Evolutionary conservation across 2,113 vertebrate species (phyloP).

Genomic region (Phaethon lepturus): DNA sequence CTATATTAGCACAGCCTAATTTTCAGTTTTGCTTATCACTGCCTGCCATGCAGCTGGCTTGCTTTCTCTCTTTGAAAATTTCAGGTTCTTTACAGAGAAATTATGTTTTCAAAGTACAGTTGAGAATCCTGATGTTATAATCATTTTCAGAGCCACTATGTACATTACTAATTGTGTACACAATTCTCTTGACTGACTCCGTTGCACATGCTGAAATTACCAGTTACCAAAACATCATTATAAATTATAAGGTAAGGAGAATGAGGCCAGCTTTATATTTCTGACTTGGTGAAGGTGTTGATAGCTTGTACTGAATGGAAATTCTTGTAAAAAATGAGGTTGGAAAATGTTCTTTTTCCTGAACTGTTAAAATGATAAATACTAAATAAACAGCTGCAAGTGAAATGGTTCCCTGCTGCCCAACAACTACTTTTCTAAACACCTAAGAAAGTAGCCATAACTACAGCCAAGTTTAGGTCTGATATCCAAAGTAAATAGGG

Average conservation of each 20-base stretch:
- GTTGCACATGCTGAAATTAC: slow-evolving; percentile 12
- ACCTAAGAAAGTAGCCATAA: slow-evolving; percentile 11
- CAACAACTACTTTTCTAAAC: slow-evolving; percentile 25
- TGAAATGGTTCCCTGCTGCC: slow-evolving; percentile 23
- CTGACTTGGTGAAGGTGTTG: slow-evolving; percentile 42
- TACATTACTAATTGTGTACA: slow-evolving; percentile 34
- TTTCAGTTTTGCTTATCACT: slow-evolving; percentile 60
- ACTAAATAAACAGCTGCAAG: slow-evolving; percentile 39
- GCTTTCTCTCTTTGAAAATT: slow-evolving; percentile 39
- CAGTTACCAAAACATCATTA: slow-evolving; percentile 52
- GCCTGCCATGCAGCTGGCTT: slow-evolving; percentile 49
- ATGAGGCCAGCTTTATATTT: slow-evolving; percentile 1
- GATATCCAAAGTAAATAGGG: slow-evolving; percentile 19
- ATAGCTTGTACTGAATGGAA: slow-evolving; percentile 26
- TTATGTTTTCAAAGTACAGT: slow-evolving; percentile 49
- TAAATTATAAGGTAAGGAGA: slow-evolving; percentile 16
- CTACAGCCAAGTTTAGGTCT: not conserved
- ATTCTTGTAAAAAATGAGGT: slow-evolving; percentile 21
- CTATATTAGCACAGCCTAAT: slow-evolving; percentile 10
- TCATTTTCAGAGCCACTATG: not conserved
- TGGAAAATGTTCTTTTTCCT: slow-evolving; percentile 39
- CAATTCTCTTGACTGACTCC: slow-evolving; percentile 9
- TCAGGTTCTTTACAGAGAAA: slow-evolving; percentile 47
- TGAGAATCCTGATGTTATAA: slow-evolving; percentile 28
- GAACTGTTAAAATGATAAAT: slow-evolving; percentile 53